A percentile compares a stretch with the other conserved stretches of the same genome.
phyloP scores from a whole-genome alignment of 2,113 vertebrate genomes.

The Ailuropoda melanoleuca region DNA sequence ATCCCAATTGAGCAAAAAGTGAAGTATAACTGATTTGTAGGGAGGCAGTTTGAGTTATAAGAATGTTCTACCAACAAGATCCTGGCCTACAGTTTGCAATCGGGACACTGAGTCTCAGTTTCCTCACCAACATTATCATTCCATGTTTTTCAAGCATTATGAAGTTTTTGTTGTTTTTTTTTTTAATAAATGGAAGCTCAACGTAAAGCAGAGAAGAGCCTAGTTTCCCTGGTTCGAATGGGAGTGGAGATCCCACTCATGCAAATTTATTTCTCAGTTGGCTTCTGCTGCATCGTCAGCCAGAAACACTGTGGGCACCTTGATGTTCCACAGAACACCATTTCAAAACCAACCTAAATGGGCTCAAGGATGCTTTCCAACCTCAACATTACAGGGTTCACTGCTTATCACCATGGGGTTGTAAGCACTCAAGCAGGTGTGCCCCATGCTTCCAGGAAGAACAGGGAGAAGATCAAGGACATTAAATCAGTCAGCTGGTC shows the following conservation, averaged over 20 bases:
- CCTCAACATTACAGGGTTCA: background rate
- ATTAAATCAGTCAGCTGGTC: background rate
- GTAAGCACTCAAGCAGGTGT: background rate
- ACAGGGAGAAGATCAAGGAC: background rate
- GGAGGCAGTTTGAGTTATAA: background rate
- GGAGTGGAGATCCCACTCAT: accelerated
- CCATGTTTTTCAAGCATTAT: background rate
- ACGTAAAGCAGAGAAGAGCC: background rate
- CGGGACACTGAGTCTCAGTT: background rate
- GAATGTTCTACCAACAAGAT: background rate
- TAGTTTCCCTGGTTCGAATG: background rate
- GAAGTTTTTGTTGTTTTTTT: background rate
- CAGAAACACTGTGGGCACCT: background rate
- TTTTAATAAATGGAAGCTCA: background rate
- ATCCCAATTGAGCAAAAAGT: background rate
- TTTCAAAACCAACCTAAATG: background rate
- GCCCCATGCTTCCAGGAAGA: background rate
- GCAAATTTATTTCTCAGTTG: background rate
- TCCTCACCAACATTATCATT: background rate
- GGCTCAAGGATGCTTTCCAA: background rate
- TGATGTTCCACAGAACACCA: background rate
- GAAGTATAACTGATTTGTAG: background rate
- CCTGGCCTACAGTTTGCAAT: background rate
- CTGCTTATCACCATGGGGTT: background rate
- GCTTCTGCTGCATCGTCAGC: background rate